These are phyloP conservation scores for Malaclemys terrapin DNA, from an alignment of 2,113 vertebrate genomes.

Conservation along the genomic window DNA sequence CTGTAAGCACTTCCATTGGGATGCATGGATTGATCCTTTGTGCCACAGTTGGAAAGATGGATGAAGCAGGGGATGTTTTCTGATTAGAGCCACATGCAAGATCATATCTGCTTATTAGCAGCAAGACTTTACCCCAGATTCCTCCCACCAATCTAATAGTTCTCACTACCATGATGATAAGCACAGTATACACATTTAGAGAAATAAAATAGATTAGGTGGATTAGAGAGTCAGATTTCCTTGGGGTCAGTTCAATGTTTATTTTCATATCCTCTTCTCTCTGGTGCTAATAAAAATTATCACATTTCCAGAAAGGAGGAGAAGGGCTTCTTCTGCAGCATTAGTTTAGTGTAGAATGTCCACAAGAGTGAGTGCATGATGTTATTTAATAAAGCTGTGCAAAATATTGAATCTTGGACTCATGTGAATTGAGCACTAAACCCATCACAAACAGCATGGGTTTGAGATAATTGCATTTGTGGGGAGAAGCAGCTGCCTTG, in stretches of 20 bases:
- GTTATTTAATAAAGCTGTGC: slow-evolving; percentile 36
- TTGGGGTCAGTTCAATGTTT: not conserved
- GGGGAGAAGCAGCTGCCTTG: slow-evolving; percentile 18
- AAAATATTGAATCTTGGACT: slow-evolving; percentile 28
- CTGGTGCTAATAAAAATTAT: not conserved
- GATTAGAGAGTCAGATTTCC: not conserved
- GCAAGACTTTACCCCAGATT: not conserved
- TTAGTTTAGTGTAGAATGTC: slow-evolving; percentile 40
- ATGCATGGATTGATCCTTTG: not conserved
- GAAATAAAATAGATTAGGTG: not conserved
- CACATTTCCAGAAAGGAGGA: not conserved
- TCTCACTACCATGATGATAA: not conserved
- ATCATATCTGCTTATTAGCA: not conserved
- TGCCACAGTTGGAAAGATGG: not conserved
- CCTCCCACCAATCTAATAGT: not conserved
- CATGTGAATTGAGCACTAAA: not conserved
- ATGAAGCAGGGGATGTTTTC: not conserved
- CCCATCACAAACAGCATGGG: slow-evolving; percentile 21
- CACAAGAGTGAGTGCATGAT: not conserved
- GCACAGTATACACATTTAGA: not conserved
- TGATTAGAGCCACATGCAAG: not conserved
- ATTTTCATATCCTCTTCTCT: not conserved
- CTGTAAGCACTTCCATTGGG: not conserved
- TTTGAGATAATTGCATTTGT: slow-evolving; percentile 51
- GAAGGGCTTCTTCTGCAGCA: not conserved